Evolutionary conservation across 1,140 invertebrate genomes (phyloP), one percentile per base, ranked within the genome.

Genomic region (Carposina sasakii): DNA sequence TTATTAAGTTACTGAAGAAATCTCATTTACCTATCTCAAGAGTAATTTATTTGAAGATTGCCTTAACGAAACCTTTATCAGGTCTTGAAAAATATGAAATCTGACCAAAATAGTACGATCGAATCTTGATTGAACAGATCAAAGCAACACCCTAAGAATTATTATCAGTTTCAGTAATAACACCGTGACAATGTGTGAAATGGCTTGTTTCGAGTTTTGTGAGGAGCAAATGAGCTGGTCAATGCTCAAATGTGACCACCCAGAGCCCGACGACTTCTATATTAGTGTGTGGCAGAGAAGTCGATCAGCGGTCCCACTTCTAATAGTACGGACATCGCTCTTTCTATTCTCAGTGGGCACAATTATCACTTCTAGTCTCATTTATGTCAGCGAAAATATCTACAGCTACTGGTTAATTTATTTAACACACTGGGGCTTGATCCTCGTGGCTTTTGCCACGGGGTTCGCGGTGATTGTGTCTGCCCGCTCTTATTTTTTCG

Each of bases 401-500:
- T 48, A 64, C 2, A 54, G 59, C 8, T 79, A 60, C 43, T 81
- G 79, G 76, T 81, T 74, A 26, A 79, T 83, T 44, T 83, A 76
- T 50, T 54, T 83, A 2, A 83, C 79, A 1, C 79, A 83, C 45
- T 83, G 79, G 79, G 79, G 79, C 5, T 52, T 83, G 10, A 55
- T 48, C 1, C 46, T 69, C 21, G 76, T 68, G 44, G 37, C 61
- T 1, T 23, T 74, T 2, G 55, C 71, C 0, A 81, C 74, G 31
- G 73, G 67, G 45, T 77, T 78, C 33, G 62, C 65, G n/a, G 52
- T 58, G 26, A 65, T 48, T 6, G 64, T 81, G 4, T 82, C 78
- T 3, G 63, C 63, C 6, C 62, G 75, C 2, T 68, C 63, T 42
- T 79, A 76, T 46, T 59, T 76, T 13, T 67, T 60, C 33, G 75